Base-by-base conservation (phyloP, 2,797 vertebrate genomes). In the Luscinia luscinia region DNA sequence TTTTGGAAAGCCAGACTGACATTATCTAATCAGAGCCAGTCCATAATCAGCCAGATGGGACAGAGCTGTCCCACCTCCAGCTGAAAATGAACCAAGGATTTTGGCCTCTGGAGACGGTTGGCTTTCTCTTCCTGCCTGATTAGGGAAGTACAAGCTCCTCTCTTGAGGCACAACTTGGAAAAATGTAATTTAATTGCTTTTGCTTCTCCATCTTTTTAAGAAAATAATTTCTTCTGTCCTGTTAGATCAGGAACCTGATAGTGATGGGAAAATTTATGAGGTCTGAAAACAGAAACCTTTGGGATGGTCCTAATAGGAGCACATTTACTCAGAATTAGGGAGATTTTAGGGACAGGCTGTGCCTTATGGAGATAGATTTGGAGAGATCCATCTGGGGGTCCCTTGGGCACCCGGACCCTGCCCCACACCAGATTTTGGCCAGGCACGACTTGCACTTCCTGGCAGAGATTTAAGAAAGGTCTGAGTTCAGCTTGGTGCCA, bases 371-470 rank as follows among this genome's bases (percentile, higher is more conserved):
- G 26, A 19, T 0, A 6, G 24, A 7, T 7, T 22, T 4, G 7
- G 9, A 43, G 41, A 40, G 11, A 66, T 32, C 15, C 27, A 15
- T 4, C 19, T 0, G 1, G n/a, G 36, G n/a, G 32, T 58, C 22
- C 11, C 46, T 70, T 51, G 68, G 43, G 52, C 10, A 49, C 36
- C n/a, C 0, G 0, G 36, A 9, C 27, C 18, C 36, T 73, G 41
- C 10, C 54, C 55, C 11, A 9, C 13, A 52, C 2, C 58, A 59
- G 30, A 36, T 38, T 79, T 81, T 76, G 62, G 45, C 26, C 38
- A 54, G 81, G 24, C 57, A 24, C 45, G 77, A 89, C 81, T 64
- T 76, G 75, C 24, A 40, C 30, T 84, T 94, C 52, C 49, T 75
- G 1, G 3, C 45, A 83, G 72, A 87, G 72, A 61, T 74, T 62